Conservation (phyloP, 2,113 vertebrate species). For the Trematomus loennbergii region DNA sequence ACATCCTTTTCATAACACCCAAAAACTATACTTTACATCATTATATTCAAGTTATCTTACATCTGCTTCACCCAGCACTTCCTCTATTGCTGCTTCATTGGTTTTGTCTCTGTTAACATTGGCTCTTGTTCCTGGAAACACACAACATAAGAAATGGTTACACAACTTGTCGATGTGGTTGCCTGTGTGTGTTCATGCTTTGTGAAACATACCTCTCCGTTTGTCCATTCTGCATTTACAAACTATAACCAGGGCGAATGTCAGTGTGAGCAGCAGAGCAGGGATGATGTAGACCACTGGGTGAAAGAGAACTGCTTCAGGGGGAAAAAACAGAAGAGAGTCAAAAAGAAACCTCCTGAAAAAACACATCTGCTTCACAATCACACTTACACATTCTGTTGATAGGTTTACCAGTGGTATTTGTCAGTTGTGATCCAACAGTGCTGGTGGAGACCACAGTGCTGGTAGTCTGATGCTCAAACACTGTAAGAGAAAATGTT, state of each 20-base stretch:
- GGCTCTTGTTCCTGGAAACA: slow-evolving; percentile 20
- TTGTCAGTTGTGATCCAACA: neutral
- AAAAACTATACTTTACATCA: no score
- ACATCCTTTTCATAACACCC: no score
- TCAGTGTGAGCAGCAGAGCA: neutral
- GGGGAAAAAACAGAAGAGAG: neutral
- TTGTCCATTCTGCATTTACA: slow-evolving; percentile 15
- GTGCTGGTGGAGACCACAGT: neutral
- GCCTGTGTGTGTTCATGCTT: neutral
- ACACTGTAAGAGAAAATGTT: slow-evolving; percentile 5
- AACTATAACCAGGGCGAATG: neutral
- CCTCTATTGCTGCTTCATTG: neutral
- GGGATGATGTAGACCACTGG: neutral
- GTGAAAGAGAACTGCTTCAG: neutral
- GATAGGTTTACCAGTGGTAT: neutral
- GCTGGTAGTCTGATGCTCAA: no score
- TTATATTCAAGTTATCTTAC: slow-evolving; percentile 6
- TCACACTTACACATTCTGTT: neutral
- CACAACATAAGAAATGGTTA: neutral
- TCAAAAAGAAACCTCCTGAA: neutral
- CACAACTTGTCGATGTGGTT: neutral
- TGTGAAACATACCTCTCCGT: slow-evolving; percentile 28
- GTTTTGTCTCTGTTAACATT: neutral
- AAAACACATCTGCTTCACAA: slow-evolving; percentile 16
- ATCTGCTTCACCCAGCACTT: neutral